Evolutionary conservation across 2,888 invertebrate species (phyloP), one percentile per base, ranked within the genome.

Genomic region (Tricholauxania praeusta): DNA sequence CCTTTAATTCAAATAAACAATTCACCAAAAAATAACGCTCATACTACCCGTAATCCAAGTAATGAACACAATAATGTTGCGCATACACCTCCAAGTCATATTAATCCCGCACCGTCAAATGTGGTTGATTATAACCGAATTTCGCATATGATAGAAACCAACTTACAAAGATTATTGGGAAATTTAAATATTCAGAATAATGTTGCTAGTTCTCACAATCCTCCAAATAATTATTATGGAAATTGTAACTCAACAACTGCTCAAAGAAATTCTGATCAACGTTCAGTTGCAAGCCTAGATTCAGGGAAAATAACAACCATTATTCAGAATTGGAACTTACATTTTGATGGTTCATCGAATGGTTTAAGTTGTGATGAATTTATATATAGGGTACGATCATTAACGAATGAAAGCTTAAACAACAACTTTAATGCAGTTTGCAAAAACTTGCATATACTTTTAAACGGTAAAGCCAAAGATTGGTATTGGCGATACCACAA

Each of bases 401-500:
- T 59, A 3, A 59, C 59, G 1, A 8, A 14, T 14, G 59, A 59
- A 32, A 7, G 59, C 15, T 32, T 59, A 22, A 22, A 32, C 8
- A 59, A 59, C 8, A 10, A 32, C 28, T 60, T 32, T 15, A n/a
- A 4, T 19, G 17, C 17, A 4, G 55, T 55, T 19, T 55, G 55
- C 19, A 64, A 64, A 49, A 71, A 72, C 51, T 57, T 72, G 19
- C 66, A 47, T 1, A 49, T 72, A 6, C 12, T 72, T 10, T 39
- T 72, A 4, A 65, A n/a, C 22, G 71, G 66, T 22, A 72, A 72
- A 39, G 62, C 63, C 3, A 52, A 48, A 48, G 64, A 64, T 14
- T 71, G 53, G 6, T 39, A 39, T 5, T 39, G 39, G 39, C 39
- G 39, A 39, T 39, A 39, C 10, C 39, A 39, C 10, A 62, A 62